phyloP scores from a whole-genome alignment of 2,113 vertebrate genomes.

The Aramus guarauna region DNA sequence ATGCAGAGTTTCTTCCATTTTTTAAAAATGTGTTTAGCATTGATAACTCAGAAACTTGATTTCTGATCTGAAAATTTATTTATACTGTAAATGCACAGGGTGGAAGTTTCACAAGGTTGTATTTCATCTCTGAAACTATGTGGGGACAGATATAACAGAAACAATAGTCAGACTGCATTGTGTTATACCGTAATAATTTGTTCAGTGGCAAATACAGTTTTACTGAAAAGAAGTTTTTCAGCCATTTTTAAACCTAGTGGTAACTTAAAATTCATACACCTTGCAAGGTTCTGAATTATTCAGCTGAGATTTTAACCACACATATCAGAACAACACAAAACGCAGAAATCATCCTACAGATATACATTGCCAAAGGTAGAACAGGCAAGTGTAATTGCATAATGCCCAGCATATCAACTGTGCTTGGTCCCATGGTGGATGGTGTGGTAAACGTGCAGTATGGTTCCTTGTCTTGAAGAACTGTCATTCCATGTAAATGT shows the following conservation, averaged over 20 bases:
- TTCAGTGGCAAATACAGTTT: neutral
- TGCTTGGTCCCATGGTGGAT: neutral
- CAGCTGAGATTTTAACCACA: neutral
- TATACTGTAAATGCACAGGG: neutral
- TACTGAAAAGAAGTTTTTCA: neutral
- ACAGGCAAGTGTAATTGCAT: neutral
- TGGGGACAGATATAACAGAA: neutral
- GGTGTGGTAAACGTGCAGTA: neutral
- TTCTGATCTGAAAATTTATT: constrained; percentile 18
- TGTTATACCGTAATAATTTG: neutral
- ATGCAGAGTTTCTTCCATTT: neutral
- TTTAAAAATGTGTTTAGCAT: neutral
- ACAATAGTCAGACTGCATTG: neutral
- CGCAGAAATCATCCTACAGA: neutral
- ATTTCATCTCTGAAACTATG: neutral
- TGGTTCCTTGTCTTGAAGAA: neutral
- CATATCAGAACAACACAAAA: neutral
- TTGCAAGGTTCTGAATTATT: neutral
- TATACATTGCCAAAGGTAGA: neutral
- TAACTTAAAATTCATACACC: neutral
- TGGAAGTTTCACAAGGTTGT: neutral
- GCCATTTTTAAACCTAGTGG: neutral
- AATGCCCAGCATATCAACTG: neutral
- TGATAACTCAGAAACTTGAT: neutral
- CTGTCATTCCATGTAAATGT: neutral